Conservation (phyloP, 2,888 invertebrate genomes). For the Erannis defoliaria region DNA sequence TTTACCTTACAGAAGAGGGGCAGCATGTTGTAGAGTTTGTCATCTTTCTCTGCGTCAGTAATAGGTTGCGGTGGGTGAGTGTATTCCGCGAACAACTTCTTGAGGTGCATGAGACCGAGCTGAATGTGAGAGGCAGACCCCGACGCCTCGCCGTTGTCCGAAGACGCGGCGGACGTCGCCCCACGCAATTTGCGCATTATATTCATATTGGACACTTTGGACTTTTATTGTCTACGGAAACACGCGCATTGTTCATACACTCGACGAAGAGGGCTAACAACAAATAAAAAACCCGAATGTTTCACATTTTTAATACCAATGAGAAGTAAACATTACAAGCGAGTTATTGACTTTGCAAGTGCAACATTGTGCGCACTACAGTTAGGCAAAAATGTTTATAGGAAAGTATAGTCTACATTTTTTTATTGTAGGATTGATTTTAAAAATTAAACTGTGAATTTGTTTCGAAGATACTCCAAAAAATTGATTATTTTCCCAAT, state of each 20-base stretch:
- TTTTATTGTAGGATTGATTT: neutral
- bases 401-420: conserved; percentile 13
- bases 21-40: conserved; percentile 98
- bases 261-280: conserved; percentile 19
- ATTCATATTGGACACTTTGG: conserved; percentile 88
- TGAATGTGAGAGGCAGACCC: conserved; percentile 92
- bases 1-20: conserved; percentile 98
- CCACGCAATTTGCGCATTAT: conserved; percentile 96
- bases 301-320: conserved; percentile 27
- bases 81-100: conserved; percentile 98
- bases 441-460: conserved; percentile 4
- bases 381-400: neutral
- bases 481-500: conserved; percentile 44
- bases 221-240: conserved; percentile 9
- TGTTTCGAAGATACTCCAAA: conserved; percentile 19
- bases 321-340: conserved; percentile 35
- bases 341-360: conserved; percentile 20
- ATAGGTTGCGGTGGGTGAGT: conserved; percentile 94
- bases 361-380: conserved; percentile 1
- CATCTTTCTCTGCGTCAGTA: conserved; percentile 94
- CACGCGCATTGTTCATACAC: conserved; percentile 11
- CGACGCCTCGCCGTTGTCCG: conserved; percentile 87
- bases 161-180: conserved; percentile 76
- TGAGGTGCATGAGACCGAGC: conserved; percentile 97
- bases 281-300: conserved; percentile 6